These are phyloP conservation scores for Notamacropus eugenii DNA, from an alignment of 2,797 vertebrate species.

Conservation along the genomic window DNA sequence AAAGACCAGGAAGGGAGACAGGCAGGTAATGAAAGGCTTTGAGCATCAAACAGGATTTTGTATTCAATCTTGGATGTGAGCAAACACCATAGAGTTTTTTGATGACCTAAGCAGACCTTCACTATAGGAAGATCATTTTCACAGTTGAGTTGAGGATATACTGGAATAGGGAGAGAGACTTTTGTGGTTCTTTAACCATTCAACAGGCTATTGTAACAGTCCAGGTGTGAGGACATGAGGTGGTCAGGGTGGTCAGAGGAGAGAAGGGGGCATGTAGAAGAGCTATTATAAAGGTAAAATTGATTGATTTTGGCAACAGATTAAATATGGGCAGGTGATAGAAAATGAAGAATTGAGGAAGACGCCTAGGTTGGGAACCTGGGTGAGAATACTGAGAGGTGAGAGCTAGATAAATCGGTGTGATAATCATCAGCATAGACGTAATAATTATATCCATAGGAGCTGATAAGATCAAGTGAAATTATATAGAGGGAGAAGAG, in stretches of 20 bases:
- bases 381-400: too few species aligned
- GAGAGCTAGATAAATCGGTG: too few species aligned
- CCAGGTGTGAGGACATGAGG: background rate
- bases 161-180: background rate
- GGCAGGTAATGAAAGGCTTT: background rate
- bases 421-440: too few species aligned
- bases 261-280: too few species aligned
- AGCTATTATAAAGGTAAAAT: too few species aligned
- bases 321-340: background rate
- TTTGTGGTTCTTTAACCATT: background rate
- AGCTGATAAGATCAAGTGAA: too few species aligned
- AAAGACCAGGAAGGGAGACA: background rate
- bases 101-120: background rate
- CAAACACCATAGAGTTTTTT: background rate
- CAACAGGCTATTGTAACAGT: background rate
- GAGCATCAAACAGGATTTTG: background rate
- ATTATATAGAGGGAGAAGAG: too few species aligned
- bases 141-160: background rate
- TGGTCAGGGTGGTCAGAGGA: background rate
- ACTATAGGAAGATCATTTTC: background rate
- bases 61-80: background rate
- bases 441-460: too few species aligned
- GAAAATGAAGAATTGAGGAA: background rate
- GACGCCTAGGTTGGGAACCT: too few species aligned
- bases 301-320: too few species aligned